These are phyloP conservation scores for Mya arenaria DNA, from an alignment of 1,140 invertebrate species.

Conservation along the genomic window DNA sequence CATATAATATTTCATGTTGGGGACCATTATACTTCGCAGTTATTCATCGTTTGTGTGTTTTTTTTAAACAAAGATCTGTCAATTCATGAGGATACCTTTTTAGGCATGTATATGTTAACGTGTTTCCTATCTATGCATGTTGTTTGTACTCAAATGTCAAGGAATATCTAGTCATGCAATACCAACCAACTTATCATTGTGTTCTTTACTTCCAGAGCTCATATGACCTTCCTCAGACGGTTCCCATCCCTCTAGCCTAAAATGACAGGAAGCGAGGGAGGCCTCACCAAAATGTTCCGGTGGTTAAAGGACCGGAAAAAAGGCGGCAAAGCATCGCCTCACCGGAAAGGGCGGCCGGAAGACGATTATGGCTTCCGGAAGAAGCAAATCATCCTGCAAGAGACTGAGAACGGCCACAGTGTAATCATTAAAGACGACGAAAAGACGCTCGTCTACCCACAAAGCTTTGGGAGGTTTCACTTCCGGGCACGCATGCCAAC, in stretches of 20 bases:
- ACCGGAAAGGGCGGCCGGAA: slow-evolving; percentile 30
- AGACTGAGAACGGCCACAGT: slow-evolving; percentile 46
- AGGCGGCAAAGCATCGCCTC: slow-evolving; percentile 11
- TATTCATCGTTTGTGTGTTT: no score
- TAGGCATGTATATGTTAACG: not conserved
- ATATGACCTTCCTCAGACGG: not conserved
- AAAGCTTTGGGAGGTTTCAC: slow-evolving; percentile 22
- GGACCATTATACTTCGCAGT: no score
- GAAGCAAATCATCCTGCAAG: slow-evolving; percentile 46
- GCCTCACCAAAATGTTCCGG: slow-evolving; percentile 41
- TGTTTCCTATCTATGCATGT: not conserved
- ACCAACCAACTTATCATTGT: not conserved
- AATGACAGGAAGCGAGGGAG: slow-evolving; percentile 36
- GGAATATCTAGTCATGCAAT: no score
- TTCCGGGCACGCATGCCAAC: slow-evolving; percentile 40
- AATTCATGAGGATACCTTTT: not conserved
- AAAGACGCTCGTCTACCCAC: slow-evolving; percentile 41
- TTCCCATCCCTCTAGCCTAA: not conserved
- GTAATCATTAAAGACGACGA: slow-evolving; percentile 47
- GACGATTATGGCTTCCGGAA: slow-evolving; percentile 55
- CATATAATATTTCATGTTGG: no score
- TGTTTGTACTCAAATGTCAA: not conserved
- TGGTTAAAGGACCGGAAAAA: slow-evolving; percentile 49
- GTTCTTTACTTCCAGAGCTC: not conserved
- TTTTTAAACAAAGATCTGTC: no score